These are phyloP conservation scores for Artibeus jamaicensis DNA, from an alignment of 2,797 vertebrate species.

Conservation along the genomic window DNA sequence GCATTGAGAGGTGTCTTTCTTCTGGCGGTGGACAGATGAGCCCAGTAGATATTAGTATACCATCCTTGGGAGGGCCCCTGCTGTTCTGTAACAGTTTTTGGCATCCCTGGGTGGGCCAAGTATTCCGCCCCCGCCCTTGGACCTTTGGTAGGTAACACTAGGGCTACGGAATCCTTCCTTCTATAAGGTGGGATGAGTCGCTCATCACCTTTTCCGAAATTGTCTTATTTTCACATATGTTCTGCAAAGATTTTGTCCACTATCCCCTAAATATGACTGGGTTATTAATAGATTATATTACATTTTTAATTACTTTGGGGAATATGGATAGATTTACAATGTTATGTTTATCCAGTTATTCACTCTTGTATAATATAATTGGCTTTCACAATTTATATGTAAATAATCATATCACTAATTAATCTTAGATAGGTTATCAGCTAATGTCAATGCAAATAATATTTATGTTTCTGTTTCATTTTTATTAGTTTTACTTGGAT, in stretches of 20 bases:
- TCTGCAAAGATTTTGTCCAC: background rate
- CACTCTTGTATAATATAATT: background rate
- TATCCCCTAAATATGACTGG: background rate
- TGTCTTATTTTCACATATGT: background rate
- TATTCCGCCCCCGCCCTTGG: too few species aligned
- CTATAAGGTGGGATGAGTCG: background rate
- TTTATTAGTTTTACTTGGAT: background rate
- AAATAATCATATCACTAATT: background rate
- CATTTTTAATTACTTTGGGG: background rate
- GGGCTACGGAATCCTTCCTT: background rate
- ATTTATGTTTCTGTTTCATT: background rate
- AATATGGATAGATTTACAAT: background rate
- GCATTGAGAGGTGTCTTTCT: too few species aligned
- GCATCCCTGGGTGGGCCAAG: too few species aligned
- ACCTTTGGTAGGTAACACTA: too few species aligned
- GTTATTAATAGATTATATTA: background rate
- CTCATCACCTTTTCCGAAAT: background rate
- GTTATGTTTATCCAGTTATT: background rate
- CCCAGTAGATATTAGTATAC: too few species aligned
- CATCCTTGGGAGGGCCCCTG: too few species aligned
- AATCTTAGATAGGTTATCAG: background rate
- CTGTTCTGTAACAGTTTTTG: too few species aligned
- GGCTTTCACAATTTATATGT: background rate
- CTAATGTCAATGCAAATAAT: background rate
- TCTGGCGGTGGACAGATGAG: too few species aligned